Evolutionary conservation across 2,113 vertebrate genomes (phyloP).

Genomic region (Cranoglanis bouderius): DNA sequence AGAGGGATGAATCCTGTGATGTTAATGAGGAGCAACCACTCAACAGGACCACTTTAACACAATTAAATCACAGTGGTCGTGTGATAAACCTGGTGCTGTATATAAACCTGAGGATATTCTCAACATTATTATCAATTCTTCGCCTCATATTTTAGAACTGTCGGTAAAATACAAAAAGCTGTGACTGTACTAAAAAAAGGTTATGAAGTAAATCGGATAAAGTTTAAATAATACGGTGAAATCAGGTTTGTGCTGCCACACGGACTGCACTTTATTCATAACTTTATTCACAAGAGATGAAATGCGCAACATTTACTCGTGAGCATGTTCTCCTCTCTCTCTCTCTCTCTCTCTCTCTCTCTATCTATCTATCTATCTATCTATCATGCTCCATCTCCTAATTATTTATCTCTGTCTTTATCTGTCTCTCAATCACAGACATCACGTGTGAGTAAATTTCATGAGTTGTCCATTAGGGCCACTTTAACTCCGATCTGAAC

Average conservation of each 20-base stretch:
- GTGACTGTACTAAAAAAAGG: neutral
- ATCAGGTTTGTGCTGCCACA: neutral
- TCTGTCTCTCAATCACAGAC: neutral
- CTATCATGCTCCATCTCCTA: neutral
- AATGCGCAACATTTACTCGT: neutral
- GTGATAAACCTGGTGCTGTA: neutral
- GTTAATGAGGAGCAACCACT: neutral
- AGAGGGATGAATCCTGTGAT: neutral
- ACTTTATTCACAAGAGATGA: neutral
- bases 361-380: neutral
- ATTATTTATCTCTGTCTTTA: neutral
- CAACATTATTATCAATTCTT: neutral
- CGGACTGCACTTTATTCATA: neutral
- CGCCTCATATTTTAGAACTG: neutral
- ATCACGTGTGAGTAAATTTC: neutral
- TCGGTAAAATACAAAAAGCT: neutral
- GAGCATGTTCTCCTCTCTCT: neutral
- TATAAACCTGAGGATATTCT: neutral
- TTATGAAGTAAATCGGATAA: neutral
- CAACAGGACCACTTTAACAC: neutral
- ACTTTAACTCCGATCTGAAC: neutral
- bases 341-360: neutral
- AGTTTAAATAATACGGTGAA: neutral
- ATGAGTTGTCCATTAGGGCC: neutral
- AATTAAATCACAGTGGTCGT: neutral